Conservation (phyloP, 2,888 invertebrate species). For the Cyrtodaria siliqua region DNA sequence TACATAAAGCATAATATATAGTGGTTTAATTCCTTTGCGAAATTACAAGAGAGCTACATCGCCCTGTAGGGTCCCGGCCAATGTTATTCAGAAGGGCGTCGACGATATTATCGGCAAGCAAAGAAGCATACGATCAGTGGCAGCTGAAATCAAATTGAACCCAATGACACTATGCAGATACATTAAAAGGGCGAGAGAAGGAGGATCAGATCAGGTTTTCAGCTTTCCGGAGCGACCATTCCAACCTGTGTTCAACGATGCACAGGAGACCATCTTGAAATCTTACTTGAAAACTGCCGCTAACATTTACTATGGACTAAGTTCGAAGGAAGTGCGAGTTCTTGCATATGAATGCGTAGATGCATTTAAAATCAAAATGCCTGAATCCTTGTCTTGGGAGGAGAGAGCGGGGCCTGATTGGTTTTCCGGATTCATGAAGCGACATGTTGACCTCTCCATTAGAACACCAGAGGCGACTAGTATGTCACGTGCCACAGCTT, state of each 20-base stretch:
- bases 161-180: conserved; percentile 7
- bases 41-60: conserved; percentile 6
- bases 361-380: conserved; percentile 33
- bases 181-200: conserved; percentile 24
- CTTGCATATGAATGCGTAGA: conserved; percentile 44
- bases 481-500: conserved; percentile 28
- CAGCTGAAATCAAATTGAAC: conserved; percentile 14
- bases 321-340: conserved; percentile 34
- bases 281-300: conserved; percentile 28
- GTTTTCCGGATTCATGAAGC: conserved; percentile 30
- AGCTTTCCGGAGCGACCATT: not conserved
- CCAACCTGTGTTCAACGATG: conserved; percentile 2
- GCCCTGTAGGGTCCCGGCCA: not conserved
- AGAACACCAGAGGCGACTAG: conserved; percentile 42
- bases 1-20: too few species aligned
- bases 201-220: not conserved
- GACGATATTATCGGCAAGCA: conserved; percentile 12
- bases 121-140: conserved; percentile 16
- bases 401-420: conserved; percentile 29
- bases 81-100: conserved; percentile 18
- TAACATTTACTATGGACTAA: conserved; percentile 43
- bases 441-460: not conserved
- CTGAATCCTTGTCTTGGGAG: conserved; percentile 21
- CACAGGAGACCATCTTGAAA: conserved; percentile 12
- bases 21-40: not conserved